Evolutionary conservation across 92 coral and sea anemone genomes (phyloP), one percentile per base, ranked within the genome.

Genomic region (Scolanthus callimorphus): DNA sequence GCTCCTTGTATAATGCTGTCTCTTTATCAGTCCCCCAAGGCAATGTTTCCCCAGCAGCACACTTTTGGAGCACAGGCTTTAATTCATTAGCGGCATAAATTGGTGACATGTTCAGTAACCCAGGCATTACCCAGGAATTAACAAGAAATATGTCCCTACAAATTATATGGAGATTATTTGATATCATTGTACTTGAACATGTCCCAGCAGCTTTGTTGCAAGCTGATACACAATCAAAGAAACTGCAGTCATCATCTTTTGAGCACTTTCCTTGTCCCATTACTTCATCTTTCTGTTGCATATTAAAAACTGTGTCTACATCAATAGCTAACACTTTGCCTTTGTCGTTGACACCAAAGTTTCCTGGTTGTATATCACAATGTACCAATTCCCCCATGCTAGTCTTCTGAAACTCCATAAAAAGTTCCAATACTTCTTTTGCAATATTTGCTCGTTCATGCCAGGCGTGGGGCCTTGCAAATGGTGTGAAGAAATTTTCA

Each of bases 311-410:
- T 22, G 85, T 70, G 51, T 94, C 99, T 0, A 94, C 54, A 62
- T 94, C 99, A 9, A 84, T 54, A 19, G 85, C 82, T 13, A 89
- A 75, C 17, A 94, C 81, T 50, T 49, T 44, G 46, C 70, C 72
- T 37, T 74, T 71, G 45, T 60, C 57, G 28, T 71, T 63, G 30
- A 94, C 24, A 8, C 99, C 99, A 70, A 94, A 84, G 77, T 94
- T 94, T 8, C 80, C 77, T 2, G 99, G 85, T 59, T 94, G 99
- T 17, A 94, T 65, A 39, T 94, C 99, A 44, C 99, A 94, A 64
- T 84, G 99, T 23, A 82, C 59, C 29, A 90, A 78, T 11, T 55
- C 59, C 6, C 94, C 99, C 60, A 89, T 39, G n/a, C 25, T 21
- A n/a, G 90, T 63, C 2, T 67, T 63, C 8, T 70, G 68, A 11